Conservation (phyloP, 2,888 invertebrate genomes). For the Zeuzera pyrina region DNA sequence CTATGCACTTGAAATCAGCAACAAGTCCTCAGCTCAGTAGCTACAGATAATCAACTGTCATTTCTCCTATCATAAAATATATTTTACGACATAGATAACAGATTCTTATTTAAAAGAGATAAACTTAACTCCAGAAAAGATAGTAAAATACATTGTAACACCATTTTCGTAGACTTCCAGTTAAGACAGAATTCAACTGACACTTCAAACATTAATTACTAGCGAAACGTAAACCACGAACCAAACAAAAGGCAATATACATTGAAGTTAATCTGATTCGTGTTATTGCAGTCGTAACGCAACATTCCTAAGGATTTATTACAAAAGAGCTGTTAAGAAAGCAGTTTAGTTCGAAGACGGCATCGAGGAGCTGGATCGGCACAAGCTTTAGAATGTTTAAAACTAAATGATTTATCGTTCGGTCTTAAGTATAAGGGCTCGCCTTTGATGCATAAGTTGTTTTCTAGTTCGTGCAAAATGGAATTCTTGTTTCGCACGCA, state of each 20-base stretch:
- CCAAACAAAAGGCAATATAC: constrained; percentile 52
- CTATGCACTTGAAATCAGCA: no score
- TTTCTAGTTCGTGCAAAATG: constrained; percentile 56
- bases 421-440: constrained; percentile 18
- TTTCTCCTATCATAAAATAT: no score
- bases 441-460: constrained; percentile 56
- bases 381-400: constrained; percentile 46
- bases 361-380: constrained; percentile 50
- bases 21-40: no score
- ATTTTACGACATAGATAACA: no score
- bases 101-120: no score
- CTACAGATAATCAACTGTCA: no score
- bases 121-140: no score
- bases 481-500: constrained; percentile 72
- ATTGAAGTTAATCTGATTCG: constrained; percentile 59
- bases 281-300: constrained; percentile 59
- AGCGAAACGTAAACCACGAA: constrained; percentile 31
- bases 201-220: constrained; percentile 40
- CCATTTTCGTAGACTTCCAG: background rate
- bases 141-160: no score
- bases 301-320: constrained; percentile 59
- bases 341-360: constrained; percentile 36
- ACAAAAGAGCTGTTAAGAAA: constrained; percentile 58
- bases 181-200: background rate
- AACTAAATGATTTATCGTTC: constrained; percentile 37